phyloP scores from a whole-genome alignment of 2,888 invertebrate genomes.

The Colostygia pectinataria region DNA sequence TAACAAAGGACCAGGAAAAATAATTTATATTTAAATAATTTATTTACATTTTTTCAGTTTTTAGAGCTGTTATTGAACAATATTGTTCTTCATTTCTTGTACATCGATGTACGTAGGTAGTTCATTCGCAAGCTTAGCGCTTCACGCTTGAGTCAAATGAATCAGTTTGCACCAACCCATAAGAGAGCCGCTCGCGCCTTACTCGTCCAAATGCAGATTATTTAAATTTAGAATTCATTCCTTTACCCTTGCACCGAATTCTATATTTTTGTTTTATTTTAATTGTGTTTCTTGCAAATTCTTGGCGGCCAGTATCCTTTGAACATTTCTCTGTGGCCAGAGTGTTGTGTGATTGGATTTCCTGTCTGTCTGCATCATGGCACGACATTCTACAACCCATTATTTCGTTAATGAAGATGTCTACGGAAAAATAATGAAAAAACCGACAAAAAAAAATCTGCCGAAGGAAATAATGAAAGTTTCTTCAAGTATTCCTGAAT shows the following conservation, averaged over 20 bases:
- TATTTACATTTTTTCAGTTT: too few species aligned
- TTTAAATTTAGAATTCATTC: constrained; percentile 78
- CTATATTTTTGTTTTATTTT: constrained; percentile 47
- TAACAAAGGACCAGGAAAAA: constrained; percentile 33
- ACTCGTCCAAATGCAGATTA: constrained; percentile 60
- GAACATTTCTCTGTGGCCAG: constrained; percentile 44
- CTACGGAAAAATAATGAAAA: constrained; percentile 74
- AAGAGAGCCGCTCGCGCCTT: constrained; percentile 75
- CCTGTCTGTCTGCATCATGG: constrained; percentile 29
- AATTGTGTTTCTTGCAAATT: constrained; percentile 53
- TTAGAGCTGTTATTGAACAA: too few species aligned
- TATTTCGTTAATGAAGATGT: constrained; percentile 76
- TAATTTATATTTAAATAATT: too few species aligned
- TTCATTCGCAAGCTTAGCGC: constrained; percentile 69
- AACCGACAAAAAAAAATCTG: constrained; percentile 35
- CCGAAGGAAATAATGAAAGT: constrained; percentile 35
- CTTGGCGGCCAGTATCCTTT: constrained; percentile 56
- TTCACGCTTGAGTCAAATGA: constrained; percentile 65
- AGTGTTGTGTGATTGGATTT: constrained; percentile 31
- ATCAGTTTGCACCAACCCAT: constrained; percentile 79
- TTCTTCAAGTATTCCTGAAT: too few species aligned
- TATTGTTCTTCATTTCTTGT: too few species aligned
- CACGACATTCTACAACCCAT: constrained; percentile 61
- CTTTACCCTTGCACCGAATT: constrained; percentile 58
- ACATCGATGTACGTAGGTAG: constrained; percentile 39